Conservation (phyloP, 2,797 vertebrate genomes). For the Lepidocolaptes lacrymiger region DNA sequence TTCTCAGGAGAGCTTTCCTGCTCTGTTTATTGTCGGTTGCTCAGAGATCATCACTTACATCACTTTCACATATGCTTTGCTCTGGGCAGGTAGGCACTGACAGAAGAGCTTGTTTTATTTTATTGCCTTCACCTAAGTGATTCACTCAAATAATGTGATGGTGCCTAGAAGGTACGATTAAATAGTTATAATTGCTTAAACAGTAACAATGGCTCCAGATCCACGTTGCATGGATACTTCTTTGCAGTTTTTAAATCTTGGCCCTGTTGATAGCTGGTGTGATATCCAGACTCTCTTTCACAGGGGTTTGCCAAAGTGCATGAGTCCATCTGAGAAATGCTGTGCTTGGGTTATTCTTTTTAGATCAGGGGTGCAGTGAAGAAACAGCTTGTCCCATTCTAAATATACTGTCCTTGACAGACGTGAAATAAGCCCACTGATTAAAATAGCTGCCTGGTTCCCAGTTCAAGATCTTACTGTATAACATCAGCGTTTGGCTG, state of each 20-base stretch:
- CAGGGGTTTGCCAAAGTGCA: background rate
- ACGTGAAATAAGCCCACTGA: constrained; percentile 57
- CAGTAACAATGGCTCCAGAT: background rate
- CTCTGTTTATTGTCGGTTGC: background rate
- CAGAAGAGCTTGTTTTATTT: constrained; percentile 24
- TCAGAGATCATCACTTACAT: background rate
- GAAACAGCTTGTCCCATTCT: constrained; percentile 50
- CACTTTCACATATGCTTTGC: background rate
- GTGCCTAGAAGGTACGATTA: background rate
- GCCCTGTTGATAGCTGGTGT: background rate
- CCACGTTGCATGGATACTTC: background rate
- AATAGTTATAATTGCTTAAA: constrained; percentile 9
- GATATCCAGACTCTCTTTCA: background rate
- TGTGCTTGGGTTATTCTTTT: constrained; percentile 13
- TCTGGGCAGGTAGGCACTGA: background rate
- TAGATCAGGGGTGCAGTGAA: constrained; percentile 16
- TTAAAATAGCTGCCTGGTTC: constrained; percentile 71
- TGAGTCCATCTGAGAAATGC: background rate
- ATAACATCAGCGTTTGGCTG: constrained; percentile 88
- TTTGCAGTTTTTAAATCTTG: background rate
- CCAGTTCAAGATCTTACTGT: constrained; percentile 73
- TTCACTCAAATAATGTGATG: background rate
- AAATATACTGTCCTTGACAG: constrained; percentile 64
- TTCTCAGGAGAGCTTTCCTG: background rate
- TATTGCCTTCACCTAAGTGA: background rate